Evolutionary conservation across 1,140 invertebrate genomes (phyloP).

Genomic region (Drosophila baimaii): DNA sequence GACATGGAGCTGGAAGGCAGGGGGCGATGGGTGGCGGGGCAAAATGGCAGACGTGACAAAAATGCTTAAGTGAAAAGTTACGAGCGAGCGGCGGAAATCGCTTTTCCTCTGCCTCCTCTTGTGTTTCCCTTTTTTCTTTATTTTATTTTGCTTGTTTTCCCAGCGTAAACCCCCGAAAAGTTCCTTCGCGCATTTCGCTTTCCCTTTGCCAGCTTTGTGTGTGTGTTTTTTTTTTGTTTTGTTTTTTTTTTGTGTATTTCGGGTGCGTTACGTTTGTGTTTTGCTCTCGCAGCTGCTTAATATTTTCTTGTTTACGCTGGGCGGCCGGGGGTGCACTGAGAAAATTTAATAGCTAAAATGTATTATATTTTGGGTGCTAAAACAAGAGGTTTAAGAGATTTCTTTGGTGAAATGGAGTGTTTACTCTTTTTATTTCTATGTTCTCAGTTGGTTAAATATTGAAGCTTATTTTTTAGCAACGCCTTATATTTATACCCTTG

Average conservation of each 20-base stretch:
- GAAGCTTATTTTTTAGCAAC: too few species aligned
- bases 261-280: conserved; percentile 52
- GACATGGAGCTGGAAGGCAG: conserved; percentile 2
- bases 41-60: conserved; percentile 80
- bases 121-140: conserved; percentile 42
- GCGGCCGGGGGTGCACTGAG: conserved; percentile 1
- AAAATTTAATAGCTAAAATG: neutral
- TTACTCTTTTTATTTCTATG: too few species aligned
- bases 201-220: conserved; percentile 10
- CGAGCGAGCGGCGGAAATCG: conserved; percentile 70
- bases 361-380: too few species aligned
- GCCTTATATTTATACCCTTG: too few species aligned
- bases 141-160: conserved; percentile 54
- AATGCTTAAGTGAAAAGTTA: conserved; percentile 83
- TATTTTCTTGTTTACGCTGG: conserved; percentile 80
- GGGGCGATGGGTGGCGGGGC: neutral
- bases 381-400: too few species aligned
- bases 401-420: too few species aligned
- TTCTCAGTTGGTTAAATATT: too few species aligned
- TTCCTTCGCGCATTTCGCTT: conserved; percentile 43
- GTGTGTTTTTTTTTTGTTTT: conserved; percentile 1
- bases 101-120: conserved; percentile 36
- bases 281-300: conserved; percentile 68
- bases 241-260: conserved; percentile 9
- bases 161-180: conserved; percentile 25